Evolutionary conservation across 2,797 vertebrate species (phyloP), one percentile per base, ranked within the genome.

Genomic region (Eleutherodactylus coqui): DNA sequence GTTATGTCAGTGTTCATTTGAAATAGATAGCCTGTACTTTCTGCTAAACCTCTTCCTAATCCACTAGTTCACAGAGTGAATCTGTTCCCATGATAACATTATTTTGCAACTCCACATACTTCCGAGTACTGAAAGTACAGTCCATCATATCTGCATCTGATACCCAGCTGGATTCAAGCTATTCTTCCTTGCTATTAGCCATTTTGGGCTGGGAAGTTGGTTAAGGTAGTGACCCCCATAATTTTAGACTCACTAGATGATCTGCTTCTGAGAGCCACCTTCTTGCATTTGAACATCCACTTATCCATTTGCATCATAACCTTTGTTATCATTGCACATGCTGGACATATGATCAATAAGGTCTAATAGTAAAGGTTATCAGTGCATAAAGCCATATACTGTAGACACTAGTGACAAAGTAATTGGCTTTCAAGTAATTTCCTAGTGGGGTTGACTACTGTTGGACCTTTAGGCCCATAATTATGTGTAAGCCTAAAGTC

Each of bases 1-100:
- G 79, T 86, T 90, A 89, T 80, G 79, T 91, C 32, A 53, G 53
- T 89, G 47, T 91, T 55, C 85, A 88, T 85, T 88, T 90, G 83
- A 90, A 90, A 90, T 76, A 51, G 86, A 88, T 86, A 49, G 73
- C 41, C 88, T 16, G 69, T 88, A 24, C 88, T 90, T 73, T 82
- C 27, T 84, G 83, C 41, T 78, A 70, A 60, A 73, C 36, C 32
- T 83, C 89, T 88, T 87, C 87, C 27, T 14, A 90, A 27, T 73
- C 51, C 38, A 27, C 36, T 77, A 58, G n/a, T 27, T 43, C 36
- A 53, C 16, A n/a, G 58, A 79, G 43, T 29, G 77, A 19, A 88
- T 82, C 78, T 88, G 88, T 75, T 4, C 58, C n/a, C 49, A 32
- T 41, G 13, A 53, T 76, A 67, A 51, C 51, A 76, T 16, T 21